Conservation (phyloP, 2,888 invertebrate genomes). For the Hemaris fuciformis region DNA sequence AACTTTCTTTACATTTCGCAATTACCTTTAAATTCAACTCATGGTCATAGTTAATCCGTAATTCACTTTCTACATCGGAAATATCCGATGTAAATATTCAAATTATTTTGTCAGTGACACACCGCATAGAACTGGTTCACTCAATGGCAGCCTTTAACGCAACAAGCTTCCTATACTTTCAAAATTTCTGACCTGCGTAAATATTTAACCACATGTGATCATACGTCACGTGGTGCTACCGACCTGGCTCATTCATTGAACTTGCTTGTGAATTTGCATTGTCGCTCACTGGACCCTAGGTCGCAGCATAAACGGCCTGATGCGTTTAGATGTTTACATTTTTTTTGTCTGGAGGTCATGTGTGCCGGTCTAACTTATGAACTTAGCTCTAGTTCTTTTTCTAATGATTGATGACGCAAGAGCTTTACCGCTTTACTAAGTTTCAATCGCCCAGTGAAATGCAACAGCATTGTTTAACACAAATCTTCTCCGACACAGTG, state of each 20-base stretch:
- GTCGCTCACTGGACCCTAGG: background rate
- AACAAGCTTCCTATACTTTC: constrained; percentile 58
- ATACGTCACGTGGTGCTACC: constrained; percentile 1
- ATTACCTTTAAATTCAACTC: constrained; percentile 14
- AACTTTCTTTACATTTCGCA: constrained; percentile 15
- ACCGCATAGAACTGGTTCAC: constrained; percentile 38
- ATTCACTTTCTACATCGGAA: constrained; percentile 16
- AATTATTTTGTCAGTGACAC: constrained; percentile 17
- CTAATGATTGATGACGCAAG: background rate
- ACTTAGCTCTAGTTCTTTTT: background rate
- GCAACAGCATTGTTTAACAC: too few species aligned
- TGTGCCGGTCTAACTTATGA: background rate
- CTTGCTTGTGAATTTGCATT: background rate
- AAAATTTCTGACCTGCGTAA: constrained; percentile 57
- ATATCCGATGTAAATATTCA: constrained; percentile 13
- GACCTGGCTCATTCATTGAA: constrained; percentile 7
- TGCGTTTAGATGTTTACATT: background rate
- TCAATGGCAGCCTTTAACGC: constrained; percentile 48
- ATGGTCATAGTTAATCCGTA: constrained; percentile 15
- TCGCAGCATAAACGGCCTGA: background rate
- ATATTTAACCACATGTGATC: constrained; percentile 17
- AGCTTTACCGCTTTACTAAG: too few species aligned
- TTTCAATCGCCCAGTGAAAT: too few species aligned
- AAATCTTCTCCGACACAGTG: too few species aligned
- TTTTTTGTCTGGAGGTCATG: background rate